Evolutionary conservation across 2,888 invertebrate species (phyloP).

Genomic region (Netelia virgata): DNA sequence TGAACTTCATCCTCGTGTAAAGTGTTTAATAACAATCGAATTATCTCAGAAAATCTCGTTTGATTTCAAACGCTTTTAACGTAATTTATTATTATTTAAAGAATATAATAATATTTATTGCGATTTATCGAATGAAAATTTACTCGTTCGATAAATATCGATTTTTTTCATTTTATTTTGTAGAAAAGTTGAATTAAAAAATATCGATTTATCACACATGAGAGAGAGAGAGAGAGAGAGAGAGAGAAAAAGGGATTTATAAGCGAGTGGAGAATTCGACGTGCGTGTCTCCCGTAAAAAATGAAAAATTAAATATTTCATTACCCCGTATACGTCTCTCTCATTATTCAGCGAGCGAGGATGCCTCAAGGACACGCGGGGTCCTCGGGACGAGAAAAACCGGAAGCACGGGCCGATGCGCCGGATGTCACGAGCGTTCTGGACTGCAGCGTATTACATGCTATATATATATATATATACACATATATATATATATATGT

Average conservation of each 20-base stretch:
- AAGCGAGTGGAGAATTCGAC: constrained; percentile 14
- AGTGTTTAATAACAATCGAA: too few relatives aligned
- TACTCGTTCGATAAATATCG: too few relatives aligned
- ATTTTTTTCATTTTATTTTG: neutral
- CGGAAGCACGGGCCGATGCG: constrained; percentile 82
- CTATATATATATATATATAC: neutral
- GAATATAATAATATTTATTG: too few relatives aligned
- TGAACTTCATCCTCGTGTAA: too few relatives aligned
- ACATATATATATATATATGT: neutral
- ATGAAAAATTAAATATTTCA: constrained; percentile 32
- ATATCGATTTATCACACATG: too few relatives aligned
- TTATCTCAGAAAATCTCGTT: too few relatives aligned
- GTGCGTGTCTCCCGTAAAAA: constrained; percentile 53
- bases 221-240: too few relatives aligned
- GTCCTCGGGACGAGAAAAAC: constrained; percentile 74
- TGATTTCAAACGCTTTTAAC: too few relatives aligned
- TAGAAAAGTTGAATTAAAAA: neutral
- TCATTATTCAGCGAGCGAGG: constrained; percentile 21
- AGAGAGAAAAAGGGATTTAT: neutral
- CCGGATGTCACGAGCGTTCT: constrained; percentile 80
- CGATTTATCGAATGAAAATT: neutral
- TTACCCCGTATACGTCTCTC: constrained; percentile 23
- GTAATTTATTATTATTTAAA: too few relatives aligned
- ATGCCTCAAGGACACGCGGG: constrained; percentile 60
- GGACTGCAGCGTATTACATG: constrained; percentile 42